Base-by-base conservation (phyloP, 2,113 vertebrate species). In the Mormoops blainvillei region DNA sequence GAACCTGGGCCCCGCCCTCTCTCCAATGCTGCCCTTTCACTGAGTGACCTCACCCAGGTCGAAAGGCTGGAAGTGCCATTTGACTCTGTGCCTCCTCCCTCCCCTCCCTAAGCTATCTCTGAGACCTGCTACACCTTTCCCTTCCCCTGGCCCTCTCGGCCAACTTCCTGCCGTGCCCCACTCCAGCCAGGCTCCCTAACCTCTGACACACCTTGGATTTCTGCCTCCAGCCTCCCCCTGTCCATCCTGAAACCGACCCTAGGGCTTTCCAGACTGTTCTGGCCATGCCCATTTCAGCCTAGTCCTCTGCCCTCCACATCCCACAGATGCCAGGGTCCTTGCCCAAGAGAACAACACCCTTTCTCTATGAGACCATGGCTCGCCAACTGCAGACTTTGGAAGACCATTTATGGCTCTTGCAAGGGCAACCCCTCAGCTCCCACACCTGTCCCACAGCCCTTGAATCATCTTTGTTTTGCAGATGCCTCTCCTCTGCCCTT, bases 61-160 rank as follows among this genome's bases (percentile, higher is more conserved):
- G 88, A 92, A 90, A 96, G 85, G 63, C 92, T 89, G 71, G 83
- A 86, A 84, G 65, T 50, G 76, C 31, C 65, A 65, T 84, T 93
- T 58, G 83, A 90, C 77, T 63, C 74, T 5, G 16, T 24, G 65
- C n/a, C 71, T 86, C 82, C 89, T 96, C 78, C 71, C 74, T 76
- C 70, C 58, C 84, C 67, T 78, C 33, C 7, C 50, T 24, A n/a
- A 19, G 26, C 94, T 73, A 41, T 36, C 87, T 80, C 54, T 82
- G 85, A 76, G 76, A 45, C 28, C 71, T 33, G 16, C 56, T 12
- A 28, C 19, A 16, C 70, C 81, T 92, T 65, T 24, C 50, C 22
- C 11, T 92, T 61, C 83, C 89, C 82, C 85, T 19, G 16, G n/a
- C 56, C 78, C 58, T 77, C 38, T 86, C 28, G 70, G 4, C 8